These are phyloP conservation scores for Pangasius djambal DNA, from an alignment of 2,797 vertebrate genomes.

Conservation along the genomic window DNA sequence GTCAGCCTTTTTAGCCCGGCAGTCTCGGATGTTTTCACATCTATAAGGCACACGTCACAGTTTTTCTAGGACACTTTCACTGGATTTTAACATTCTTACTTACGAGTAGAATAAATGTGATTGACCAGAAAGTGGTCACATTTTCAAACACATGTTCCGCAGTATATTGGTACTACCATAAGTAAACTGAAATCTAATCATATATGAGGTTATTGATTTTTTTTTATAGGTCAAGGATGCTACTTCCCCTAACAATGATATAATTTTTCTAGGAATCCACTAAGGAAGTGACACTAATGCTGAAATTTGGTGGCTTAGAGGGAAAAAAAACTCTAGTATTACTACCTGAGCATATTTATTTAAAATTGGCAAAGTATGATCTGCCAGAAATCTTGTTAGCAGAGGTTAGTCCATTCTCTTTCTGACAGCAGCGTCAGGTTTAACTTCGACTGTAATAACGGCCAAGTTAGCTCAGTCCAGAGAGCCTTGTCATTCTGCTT, in stretches of 20 bases:
- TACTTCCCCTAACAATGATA: slow-evolving; percentile 35
- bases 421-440: slow-evolving; percentile 57
- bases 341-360: slow-evolving; percentile 33
- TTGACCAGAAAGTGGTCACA: not conserved
- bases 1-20: slow-evolving; percentile 69
- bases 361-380: slow-evolving; percentile 44
- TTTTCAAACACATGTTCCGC: not conserved
- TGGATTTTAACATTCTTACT: slow-evolving; percentile 45
- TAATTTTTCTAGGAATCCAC: slow-evolving; percentile 38
- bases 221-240: slow-evolving; percentile 39
- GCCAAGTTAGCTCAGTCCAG: slow-evolving; percentile 65
- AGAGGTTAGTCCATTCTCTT: slow-evolving; percentile 54
- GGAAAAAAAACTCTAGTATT: slow-evolving; percentile 19
- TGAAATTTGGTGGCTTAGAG: not conserved
- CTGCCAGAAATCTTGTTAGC: slow-evolving; percentile 58
- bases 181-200: slow-evolving; percentile 51
- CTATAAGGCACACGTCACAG: slow-evolving; percentile 72
- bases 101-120: slow-evolving; percentile 60
- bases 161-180: slow-evolving; percentile 52
- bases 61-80: slow-evolving; percentile 70
- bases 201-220: slow-evolving; percentile 42
- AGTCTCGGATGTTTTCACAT: slow-evolving; percentile 76
- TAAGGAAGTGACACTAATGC: not conserved
- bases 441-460: slow-evolving; percentile 65
- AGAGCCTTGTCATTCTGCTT: slow-evolving; percentile 68